Evolutionary conservation across 2,888 invertebrate genomes (phyloP), one percentile per base, ranked within the genome.

Genomic region (Lasius fuliginosus): DNA sequence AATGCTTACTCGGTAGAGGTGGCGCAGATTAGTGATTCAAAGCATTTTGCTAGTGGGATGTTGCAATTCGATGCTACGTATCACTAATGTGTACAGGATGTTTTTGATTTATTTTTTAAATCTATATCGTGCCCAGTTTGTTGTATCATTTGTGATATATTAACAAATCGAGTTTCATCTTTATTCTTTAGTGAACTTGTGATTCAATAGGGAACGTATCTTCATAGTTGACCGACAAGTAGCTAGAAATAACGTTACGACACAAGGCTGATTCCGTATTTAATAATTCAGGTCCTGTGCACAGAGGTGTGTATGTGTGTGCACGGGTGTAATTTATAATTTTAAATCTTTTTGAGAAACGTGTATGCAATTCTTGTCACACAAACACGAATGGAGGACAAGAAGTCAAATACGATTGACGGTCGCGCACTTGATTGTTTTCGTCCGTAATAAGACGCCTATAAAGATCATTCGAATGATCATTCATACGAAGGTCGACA

Each of bases 11-110:
- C 87, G 64, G 85, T 92, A 82, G 94, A 94, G 86, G 92, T 92
- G 67, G 92, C 92, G 76, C 93, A 92, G 86, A 86, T 91, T 62
- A 85, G 87, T 86, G 94, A 94, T 69, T 86, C 93, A 30, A 94
- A 94, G 89, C 94, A 91, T 88, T 94, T 93, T 87, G 91, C 91
- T 79, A 93, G 92, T 73, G 93, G 93, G 85, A 91, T 93, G 88
- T 92, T 94, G 91, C 94, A 94, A 87, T 95, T 94, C 85, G 94
- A 95, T 88, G 92, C 94, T 87, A 93, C 94, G 82, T 94, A 94
- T 92, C 94, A 94, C 90, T 94, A 94, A 94, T 94, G 85, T 90
- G 60, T 90, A 90, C 83, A 85, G 84, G 84, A 68, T 53, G n/a
- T 87, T 89, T 89, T n/a, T n/a, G n/a, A 87, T 84, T 91, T 91